Evolutionary conservation across 2,113 vertebrate species (phyloP), one percentile per base, ranked within the genome.

Genomic region (Semnornis frantzii): DNA sequence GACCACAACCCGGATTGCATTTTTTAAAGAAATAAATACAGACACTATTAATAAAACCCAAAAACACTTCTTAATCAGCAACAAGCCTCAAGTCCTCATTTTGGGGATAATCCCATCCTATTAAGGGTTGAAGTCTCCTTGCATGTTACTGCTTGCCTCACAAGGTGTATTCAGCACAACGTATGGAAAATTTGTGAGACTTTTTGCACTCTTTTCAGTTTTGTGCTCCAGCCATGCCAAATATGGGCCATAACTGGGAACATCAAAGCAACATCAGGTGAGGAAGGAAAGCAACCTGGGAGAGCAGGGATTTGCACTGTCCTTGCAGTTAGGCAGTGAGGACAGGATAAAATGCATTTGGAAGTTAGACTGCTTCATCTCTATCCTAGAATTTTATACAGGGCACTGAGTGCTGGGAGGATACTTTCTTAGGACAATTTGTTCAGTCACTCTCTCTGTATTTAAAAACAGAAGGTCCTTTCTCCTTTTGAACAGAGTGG

Each of bases 361-460:
- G 58, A 62, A 59, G 42, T 42, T 30, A 65, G 10, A 82, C n/a
- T 60, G 73, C 31, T 50, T 79, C 30, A 50, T 37, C 44, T 65
- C 31, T 57, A 5, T 10, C 27, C 16, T 62, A 79, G 28, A 57
- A 70, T 52, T 82, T 57, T 86, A 54, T 30, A 55, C 2, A 0
- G 11, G 1, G 0, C 30, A 44, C 24, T 20, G 23, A 65, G 48
- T 1, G 3, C 16, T 11, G 24, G 28, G 33, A 37, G 1, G 0
- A 48, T 25, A 72, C 3, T 42, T 66, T 76, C 74, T 63, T 46
- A 33, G 66, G 42, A 46, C 42, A 69, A 9, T 20, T 52, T 48
- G 34, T 85, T 74, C 42, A 27, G 16, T 25, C 3, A 1, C 17
- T 59, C 31, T 59, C 12, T 57, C 20, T 48, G 1, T n/a, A 31